phyloP scores from a whole-genome alignment of 1,140 invertebrate genomes.

The Meloidogyne floridensis region DNA sequence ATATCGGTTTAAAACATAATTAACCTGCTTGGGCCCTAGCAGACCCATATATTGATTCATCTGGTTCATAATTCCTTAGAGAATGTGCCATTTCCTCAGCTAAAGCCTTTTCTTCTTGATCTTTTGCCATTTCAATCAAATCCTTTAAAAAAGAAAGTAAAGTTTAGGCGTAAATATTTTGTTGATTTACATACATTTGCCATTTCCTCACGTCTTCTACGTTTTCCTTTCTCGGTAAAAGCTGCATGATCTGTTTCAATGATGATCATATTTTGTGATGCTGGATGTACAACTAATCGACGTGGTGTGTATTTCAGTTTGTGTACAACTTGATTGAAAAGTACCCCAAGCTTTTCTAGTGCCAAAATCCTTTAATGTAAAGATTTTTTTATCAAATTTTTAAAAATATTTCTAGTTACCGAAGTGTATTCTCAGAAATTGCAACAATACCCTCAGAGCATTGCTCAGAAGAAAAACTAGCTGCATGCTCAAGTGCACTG shows the following conservation, averaged over 20 bases:
- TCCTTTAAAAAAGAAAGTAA: slow-evolving; percentile 69
- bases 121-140: slow-evolving; percentile 92
- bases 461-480: slow-evolving; percentile 96
- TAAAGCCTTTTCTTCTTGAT: slow-evolving; percentile 85
- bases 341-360: slow-evolving; percentile 93
- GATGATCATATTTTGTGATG: slow-evolving; percentile 83
- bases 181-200: slow-evolving; percentile 70
- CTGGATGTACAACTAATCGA: slow-evolving; percentile 88
- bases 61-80: slow-evolving; percentile 89
- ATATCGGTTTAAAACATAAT: slow-evolving; percentile 76
- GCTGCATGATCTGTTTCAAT: slow-evolving; percentile 98
- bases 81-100: slow-evolving; percentile 95
- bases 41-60: slow-evolving; percentile 88
- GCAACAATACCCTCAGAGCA: slow-evolving; percentile 99
- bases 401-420: slow-evolving; percentile 67
- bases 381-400: slow-evolving; percentile 34
- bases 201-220: slow-evolving; percentile 80
- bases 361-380: slow-evolving; percentile 80
- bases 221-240: slow-evolving; percentile 94
- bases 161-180: not conserved
- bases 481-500: slow-evolving; percentile 83
- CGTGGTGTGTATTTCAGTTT: slow-evolving; percentile 92
- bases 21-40: slow-evolving; percentile 91
- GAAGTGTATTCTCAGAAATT: slow-evolving; percentile 92
- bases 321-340: slow-evolving; percentile 91